These are phyloP conservation scores for Goniozus legneri DNA, from an alignment of 1,140 invertebrate genomes.

Conservation along the genomic window DNA sequence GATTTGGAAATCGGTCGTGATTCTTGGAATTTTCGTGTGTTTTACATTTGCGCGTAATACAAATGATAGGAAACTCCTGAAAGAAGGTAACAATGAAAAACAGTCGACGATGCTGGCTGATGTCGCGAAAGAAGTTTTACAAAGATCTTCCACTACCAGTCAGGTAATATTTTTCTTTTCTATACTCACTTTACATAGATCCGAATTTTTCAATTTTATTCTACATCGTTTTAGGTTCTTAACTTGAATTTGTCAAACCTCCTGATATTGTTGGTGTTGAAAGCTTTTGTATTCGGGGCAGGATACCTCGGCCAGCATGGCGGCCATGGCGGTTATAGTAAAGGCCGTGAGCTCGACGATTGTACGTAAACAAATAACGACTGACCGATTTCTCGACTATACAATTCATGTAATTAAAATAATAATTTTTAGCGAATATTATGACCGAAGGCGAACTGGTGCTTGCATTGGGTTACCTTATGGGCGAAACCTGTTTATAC, in stretches of 20 bases:
- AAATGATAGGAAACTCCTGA: constrained; percentile 12
- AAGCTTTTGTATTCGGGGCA: constrained; percentile 76
- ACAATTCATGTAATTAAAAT: constrained; percentile 6
- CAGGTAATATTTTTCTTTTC: constrained; percentile 51
- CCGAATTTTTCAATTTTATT: not conserved
- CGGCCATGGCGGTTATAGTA: too few relatives aligned
- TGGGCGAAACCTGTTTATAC: constrained; percentile 74
- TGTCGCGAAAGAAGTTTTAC: constrained; percentile 64
- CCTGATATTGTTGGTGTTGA: constrained; percentile 73
- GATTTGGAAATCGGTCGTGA: too few relatives aligned
- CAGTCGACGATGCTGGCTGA: constrained; percentile 54
- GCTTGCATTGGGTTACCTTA: constrained; percentile 66
- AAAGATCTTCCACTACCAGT: constrained; percentile 61
- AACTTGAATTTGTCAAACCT: constrained; percentile 81
- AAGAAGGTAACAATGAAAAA: constrained; percentile 13
- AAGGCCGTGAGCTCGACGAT: constrained; percentile 35
- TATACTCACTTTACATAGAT: constrained; percentile 10
- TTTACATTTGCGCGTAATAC: constrained; percentile 21
- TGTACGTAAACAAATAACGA: constrained; percentile 18
- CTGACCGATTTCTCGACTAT: not conserved
- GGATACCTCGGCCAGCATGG: constrained; percentile 66
- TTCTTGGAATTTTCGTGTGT: constrained; percentile 21
- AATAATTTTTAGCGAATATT: constrained; percentile 42
- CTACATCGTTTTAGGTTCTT: constrained; percentile 60
- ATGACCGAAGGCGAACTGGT: constrained; percentile 66